Evolutionary conservation across 2,888 invertebrate genomes (phyloP).

Genomic region (Aproaerema taeniolella): DNA sequence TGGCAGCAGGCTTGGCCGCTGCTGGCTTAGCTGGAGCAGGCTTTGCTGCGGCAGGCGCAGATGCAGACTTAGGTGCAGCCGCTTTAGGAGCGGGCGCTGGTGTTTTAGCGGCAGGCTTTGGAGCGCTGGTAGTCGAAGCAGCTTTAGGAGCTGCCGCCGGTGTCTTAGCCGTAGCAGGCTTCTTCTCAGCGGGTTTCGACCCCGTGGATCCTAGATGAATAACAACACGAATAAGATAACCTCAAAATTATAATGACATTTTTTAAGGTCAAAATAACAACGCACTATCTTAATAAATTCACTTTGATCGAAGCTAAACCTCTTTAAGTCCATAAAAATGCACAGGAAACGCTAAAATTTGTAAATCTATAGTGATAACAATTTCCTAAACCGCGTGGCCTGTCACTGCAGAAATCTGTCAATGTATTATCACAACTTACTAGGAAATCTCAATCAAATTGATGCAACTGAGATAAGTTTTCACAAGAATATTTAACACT

Average conservation of each 20-base stretch:
- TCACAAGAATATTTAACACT: neutral
- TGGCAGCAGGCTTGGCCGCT: constrained; percentile 58
- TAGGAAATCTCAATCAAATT: too few species aligned
- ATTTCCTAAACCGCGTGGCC: constrained; percentile 9
- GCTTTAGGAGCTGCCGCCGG: constrained; percentile 55
- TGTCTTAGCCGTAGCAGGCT: constrained; percentile 44
- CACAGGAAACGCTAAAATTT: too few species aligned
- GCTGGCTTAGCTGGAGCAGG: constrained; percentile 60
- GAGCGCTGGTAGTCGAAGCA: constrained; percentile 18
- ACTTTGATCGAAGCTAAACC: too few species aligned
- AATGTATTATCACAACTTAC: constrained; percentile 8
- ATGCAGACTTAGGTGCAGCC: constrained; percentile 59
- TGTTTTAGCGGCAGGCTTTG: constrained; percentile 56
- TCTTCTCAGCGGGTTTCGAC: constrained; percentile 68
- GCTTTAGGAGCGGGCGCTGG: constrained; percentile 23
- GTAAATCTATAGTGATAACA: too few species aligned
- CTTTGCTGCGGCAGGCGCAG: constrained; percentile 60
- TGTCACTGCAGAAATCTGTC: neutral
- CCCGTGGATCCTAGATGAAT: constrained; percentile 46
- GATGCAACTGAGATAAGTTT: too few species aligned
- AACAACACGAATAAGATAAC: constrained; percentile 27
- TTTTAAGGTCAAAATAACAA: too few species aligned
- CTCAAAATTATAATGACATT: too few species aligned
- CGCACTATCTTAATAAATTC: too few species aligned
- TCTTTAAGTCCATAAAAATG: neutral